phyloP scores from a whole-genome alignment of 2,888 invertebrate genomes.

The Tolmerus cingulatus region DNA sequence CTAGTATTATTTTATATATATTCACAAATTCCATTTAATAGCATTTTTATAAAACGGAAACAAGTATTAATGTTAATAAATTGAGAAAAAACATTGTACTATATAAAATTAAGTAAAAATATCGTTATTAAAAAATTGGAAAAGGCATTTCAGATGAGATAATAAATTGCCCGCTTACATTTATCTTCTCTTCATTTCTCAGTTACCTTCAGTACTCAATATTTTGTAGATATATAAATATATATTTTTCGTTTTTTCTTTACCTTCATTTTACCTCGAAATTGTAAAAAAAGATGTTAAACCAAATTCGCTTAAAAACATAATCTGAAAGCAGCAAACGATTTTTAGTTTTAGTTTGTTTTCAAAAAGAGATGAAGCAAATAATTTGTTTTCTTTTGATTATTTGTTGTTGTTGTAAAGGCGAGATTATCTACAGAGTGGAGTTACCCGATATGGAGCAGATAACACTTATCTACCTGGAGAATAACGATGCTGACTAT shows the following conservation, averaged over 20 bases:
- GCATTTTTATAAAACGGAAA: neutral
- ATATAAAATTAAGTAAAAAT: neutral
- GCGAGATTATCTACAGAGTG: slow-evolving; percentile 93
- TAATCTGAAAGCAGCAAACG: slow-evolving; percentile 52
- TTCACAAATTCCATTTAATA: no score
- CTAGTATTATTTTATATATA: no score
- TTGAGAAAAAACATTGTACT: neutral
- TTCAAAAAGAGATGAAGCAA: slow-evolving; percentile 43
- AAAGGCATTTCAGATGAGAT: slow-evolving; percentile 16
- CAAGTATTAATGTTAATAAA: neutral
- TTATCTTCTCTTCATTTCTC: slow-evolving; percentile 59
- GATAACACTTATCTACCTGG: slow-evolving; percentile 92
- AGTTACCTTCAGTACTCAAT: slow-evolving; percentile 10
- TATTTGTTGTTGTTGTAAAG: slow-evolving; percentile 62
- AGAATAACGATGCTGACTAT: slow-evolving; percentile 72
- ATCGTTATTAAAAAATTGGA: neutral
- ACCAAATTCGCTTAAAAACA: slow-evolving; percentile 39
- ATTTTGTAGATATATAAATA: neutral
- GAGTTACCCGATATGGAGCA: slow-evolving; percentile 93
- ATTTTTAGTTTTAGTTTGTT: slow-evolving; percentile 53
- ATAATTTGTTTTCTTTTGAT: slow-evolving; percentile 49
- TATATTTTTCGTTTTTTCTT: neutral
- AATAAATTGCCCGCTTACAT: slow-evolving; percentile 51
- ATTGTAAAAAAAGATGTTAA: slow-evolving; percentile 26
- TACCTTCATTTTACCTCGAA: neutral